Percentiles rank a stretch among this genome's conserved stretches.
These are phyloP conservation scores for Macrophya alboannulata DNA, from an alignment of 2,888 invertebrate species.

Conservation along the genomic window DNA sequence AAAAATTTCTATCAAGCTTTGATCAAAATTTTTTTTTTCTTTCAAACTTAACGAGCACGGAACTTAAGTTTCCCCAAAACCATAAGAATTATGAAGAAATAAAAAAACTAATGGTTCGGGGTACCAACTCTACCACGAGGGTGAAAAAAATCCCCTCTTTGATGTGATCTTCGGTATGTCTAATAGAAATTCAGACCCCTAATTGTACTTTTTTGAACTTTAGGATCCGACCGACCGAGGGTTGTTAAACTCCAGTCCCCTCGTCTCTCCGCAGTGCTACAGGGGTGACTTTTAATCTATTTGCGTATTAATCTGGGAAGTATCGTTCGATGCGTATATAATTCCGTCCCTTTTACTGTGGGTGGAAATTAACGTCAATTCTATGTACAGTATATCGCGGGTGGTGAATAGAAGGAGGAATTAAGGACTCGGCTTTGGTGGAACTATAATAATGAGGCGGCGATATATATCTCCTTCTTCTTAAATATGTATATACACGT, in stretches of 20 bases:
- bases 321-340: neutral
- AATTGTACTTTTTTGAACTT: neutral
- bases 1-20: neutral
- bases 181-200: neutral
- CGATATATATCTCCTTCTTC: neutral
- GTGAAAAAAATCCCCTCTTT: neutral
- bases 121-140: too few relatives aligned
- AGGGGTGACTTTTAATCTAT: neutral
- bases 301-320: neutral
- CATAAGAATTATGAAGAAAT: neutral
- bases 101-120: neutral
- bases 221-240: neutral
- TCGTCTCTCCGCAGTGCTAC: neutral
- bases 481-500: neutral
- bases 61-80: too few relatives aligned
- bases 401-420: too few relatives aligned
- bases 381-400: neutral
- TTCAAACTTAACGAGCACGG: neutral
- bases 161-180: neutral
- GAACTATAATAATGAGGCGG: neutral
- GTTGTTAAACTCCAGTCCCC: neutral
- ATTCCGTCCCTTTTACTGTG: neutral
- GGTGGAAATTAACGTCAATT: constrained; percentile 12
- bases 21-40: neutral
- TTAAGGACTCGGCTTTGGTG: neutral